phyloP scores from a whole-genome alignment of 1,140 invertebrate species.

The Drosophila repletoides region DNA sequence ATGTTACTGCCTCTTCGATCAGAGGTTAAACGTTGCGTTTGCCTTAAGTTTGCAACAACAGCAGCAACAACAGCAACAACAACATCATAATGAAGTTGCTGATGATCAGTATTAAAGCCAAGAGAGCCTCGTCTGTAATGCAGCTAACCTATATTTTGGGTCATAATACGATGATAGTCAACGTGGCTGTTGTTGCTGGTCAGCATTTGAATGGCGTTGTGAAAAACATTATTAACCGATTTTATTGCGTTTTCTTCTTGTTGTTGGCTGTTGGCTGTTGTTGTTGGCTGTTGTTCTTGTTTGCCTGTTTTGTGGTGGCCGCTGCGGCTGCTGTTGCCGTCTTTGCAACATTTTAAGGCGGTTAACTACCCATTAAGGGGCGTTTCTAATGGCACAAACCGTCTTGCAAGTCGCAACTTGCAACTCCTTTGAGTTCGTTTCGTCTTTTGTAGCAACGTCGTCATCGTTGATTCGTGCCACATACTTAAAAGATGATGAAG shows the following conservation, averaged over 20 bases:
- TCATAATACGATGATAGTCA: constrained; percentile 39
- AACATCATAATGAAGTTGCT: constrained; percentile 42
- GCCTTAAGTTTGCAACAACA: constrained; percentile 25
- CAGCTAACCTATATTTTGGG: constrained; percentile 75
- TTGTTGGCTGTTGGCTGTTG: constrained; percentile 16
- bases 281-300: too few relatives aligned
- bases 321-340: constrained; percentile 23
- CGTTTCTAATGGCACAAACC: constrained; percentile 71
- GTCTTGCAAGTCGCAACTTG: constrained; percentile 34
- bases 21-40: constrained; percentile 70
- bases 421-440: constrained; percentile 46
- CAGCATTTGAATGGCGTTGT: constrained; percentile 72
- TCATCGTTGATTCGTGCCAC: constrained; percentile 53
- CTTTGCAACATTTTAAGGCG: constrained; percentile 67
- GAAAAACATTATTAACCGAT: constrained; percentile 80
- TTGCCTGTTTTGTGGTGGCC: not conserved
- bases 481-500: constrained; percentile 48
- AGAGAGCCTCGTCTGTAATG: constrained; percentile 34
- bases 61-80: not conserved
- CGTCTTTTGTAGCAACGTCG: constrained; percentile 46
- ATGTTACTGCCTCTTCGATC: constrained; percentile 43
- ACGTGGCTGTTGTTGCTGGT: constrained; percentile 39
- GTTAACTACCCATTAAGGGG: constrained; percentile 79
- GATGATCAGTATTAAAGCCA: constrained; percentile 62
- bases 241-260: constrained; percentile 62